Percentiles rank a stretch among this genome's conserved stretches.
Evolutionary conservation across 1,140 invertebrate species (phyloP).

Genomic region (Episyrphus balteatus): DNA sequence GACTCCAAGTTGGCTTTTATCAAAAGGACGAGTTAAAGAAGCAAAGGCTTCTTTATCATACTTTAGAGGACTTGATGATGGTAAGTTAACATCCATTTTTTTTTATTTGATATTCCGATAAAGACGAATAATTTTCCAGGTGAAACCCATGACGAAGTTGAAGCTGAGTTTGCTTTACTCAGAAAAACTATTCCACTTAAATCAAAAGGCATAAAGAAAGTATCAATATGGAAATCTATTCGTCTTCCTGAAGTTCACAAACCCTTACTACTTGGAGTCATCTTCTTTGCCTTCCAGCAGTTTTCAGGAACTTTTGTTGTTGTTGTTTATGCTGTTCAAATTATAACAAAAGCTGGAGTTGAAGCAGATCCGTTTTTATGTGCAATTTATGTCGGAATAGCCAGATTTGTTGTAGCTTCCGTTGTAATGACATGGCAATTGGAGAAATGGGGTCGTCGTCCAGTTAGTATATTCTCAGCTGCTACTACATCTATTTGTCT

Average conservation of each 20-base stretch:
- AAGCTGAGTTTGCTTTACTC: conserved; percentile 26
- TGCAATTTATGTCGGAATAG: conserved; percentile 46
- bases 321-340: conserved; percentile 61
- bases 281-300: conserved; percentile 67
- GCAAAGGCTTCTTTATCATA: conserved; percentile 42
- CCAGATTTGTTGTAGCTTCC: conserved; percentile 42
- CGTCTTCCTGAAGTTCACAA: conserved; percentile 42
- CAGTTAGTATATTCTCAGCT: conserved; percentile 48
- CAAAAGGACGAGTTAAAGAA: conserved; percentile 41
- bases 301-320: conserved; percentile 64
- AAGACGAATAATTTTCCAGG: conserved; percentile 7
- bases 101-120: conserved; percentile 4
- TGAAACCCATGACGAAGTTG: conserved; percentile 29
- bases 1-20: conserved; percentile 57
- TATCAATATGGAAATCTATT: conserved; percentile 25
- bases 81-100: conserved; percentile 12
- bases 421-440: conserved; percentile 42
- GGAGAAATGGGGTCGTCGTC: conserved; percentile 45
- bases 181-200: conserved; percentile 21
- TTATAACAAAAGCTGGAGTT: conserved; percentile 47
- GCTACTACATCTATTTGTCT: conserved; percentile 49
- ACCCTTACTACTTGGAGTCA: conserved; percentile 52
- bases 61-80: conserved; percentile 41
- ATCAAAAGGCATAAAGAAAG: conserved; percentile 20
- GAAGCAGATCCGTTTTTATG: conserved; percentile 44